Percentiles rank a stretch among this genome's conserved stretches.
Evolutionary conservation across 2,888 invertebrate species (phyloP).

Genomic region (Aethes cnicana): DNA sequence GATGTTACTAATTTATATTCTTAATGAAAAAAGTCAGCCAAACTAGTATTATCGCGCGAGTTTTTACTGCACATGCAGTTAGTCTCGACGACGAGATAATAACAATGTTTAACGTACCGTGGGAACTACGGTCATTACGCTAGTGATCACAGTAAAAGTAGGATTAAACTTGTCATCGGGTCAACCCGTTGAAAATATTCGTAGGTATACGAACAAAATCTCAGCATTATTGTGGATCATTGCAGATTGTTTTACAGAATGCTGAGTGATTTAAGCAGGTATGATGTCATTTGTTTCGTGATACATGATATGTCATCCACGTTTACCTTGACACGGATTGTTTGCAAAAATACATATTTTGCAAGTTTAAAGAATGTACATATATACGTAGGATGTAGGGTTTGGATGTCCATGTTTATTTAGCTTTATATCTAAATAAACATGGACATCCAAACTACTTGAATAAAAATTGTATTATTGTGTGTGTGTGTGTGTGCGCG

Average conservation of each 20-base stretch:
- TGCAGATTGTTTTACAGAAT: constrained; percentile 19
- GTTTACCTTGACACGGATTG: constrained; percentile 24
- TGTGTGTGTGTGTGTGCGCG: too few species aligned
- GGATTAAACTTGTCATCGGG: constrained; percentile 14
- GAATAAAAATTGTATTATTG: background rate
- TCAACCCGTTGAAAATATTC: background rate
- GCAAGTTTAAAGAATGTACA: background rate
- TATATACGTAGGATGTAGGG: too few species aligned
- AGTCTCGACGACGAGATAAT: constrained; percentile 24
- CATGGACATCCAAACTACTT: too few species aligned
- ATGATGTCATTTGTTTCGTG: constrained; percentile 22
- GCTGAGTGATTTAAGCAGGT: too few species aligned
- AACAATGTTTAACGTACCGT: constrained; percentile 24
- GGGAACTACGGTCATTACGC: constrained; percentile 28
- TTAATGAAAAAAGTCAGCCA: constrained; percentile 21
- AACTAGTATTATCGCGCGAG: constrained; percentile 24
- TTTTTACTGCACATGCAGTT: constrained; percentile 25
- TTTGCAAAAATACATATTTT: background rate
- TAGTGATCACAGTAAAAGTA: constrained; percentile 15
- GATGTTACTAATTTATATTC: constrained; percentile 11
- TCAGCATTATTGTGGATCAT: background rate
- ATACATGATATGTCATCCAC: constrained; percentile 15
- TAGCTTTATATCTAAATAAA: too few species aligned
- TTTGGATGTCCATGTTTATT: too few species aligned
- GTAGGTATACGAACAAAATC: background rate